Conservation (phyloP, 1,140 invertebrate species). For the Phymastichus coffea region DNA sequence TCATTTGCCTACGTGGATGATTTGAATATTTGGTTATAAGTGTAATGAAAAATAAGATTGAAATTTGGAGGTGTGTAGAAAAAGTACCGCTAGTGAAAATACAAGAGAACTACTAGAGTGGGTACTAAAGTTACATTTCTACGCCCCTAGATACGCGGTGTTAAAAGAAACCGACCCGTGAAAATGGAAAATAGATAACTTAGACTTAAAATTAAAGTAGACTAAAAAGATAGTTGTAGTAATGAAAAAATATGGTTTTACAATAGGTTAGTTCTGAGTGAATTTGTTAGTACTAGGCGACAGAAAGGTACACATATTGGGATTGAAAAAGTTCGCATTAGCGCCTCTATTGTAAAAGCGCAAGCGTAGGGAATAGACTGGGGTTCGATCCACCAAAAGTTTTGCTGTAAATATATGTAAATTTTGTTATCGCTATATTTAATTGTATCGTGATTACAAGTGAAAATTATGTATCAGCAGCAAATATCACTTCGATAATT, state of each 20-base stretch:
- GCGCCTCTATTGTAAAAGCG: no score
- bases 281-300: no score
- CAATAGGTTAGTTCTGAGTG: constrained; percentile 13
- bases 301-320: no score
- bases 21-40: constrained; percentile 23
- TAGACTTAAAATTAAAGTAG: constrained; percentile 9
- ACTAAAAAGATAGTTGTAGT: not conserved
- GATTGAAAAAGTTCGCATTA: no score
- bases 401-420: no score
- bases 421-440: no score
- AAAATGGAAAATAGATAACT: constrained; percentile 16
- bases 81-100: constrained; percentile 22
- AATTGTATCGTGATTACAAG: no score
- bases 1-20: constrained; percentile 30
- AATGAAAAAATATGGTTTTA: constrained; percentile 17
- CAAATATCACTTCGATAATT: no score
- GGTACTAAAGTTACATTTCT: constrained; percentile 23
- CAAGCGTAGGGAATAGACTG: no score
- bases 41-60: constrained; percentile 26
- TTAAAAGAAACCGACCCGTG: not conserved
- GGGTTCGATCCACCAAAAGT: no score
- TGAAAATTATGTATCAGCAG: no score
- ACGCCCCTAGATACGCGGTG: constrained; percentile 26
- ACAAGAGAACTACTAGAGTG: constrained; percentile 15
- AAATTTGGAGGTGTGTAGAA: constrained; percentile 30